Percentiles rank a stretch among this genome's conserved stretches.
These are phyloP conservation scores for Pachypeltis micranthus DNA, from an alignment of 1,140 invertebrate species.

Conservation along the genomic window DNA sequence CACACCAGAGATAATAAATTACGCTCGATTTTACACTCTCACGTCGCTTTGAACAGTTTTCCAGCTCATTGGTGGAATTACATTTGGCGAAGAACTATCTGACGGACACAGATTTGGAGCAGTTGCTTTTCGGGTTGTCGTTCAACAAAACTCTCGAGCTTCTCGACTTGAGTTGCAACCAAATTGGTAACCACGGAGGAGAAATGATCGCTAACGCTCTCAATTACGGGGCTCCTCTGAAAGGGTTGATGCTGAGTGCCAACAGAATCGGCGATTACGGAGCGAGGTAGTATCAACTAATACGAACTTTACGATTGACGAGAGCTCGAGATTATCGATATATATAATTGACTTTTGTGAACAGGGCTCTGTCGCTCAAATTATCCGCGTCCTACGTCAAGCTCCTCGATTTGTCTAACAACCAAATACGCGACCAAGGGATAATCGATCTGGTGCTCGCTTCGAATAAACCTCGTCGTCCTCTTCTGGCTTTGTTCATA, in stretches of 20 bases:
- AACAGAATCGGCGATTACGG: constrained; percentile 42
- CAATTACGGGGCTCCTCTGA: constrained; percentile 35
- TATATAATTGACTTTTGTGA: too few relatives aligned
- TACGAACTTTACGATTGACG: neutral
- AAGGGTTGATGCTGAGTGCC: constrained; percentile 39
- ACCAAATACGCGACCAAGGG: constrained; percentile 40
- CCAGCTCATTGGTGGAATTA: constrained; percentile 36
- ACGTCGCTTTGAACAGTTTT: neutral
- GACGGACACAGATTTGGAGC: constrained; percentile 43
- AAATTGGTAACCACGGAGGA: constrained; percentile 41
- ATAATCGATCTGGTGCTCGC: constrained; percentile 40
- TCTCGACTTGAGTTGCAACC: constrained; percentile 44
- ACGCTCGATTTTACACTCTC: too few relatives aligned
- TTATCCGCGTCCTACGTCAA: constrained; percentile 42
- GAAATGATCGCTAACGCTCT: constrained; percentile 41
- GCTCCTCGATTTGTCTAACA: constrained; percentile 41
- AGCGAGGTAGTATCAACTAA: constrained; percentile 29
- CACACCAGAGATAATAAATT: too few relatives aligned
- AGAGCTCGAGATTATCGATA: too few relatives aligned
- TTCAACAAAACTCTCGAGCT: constrained; percentile 38
- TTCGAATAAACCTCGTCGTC: constrained; percentile 40
- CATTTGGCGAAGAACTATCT: constrained; percentile 46
- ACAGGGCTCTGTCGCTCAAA: constrained; percentile 35
- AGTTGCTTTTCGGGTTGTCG: constrained; percentile 37
- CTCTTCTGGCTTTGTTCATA: constrained; percentile 38